phyloP scores from a whole-genome alignment of 2,888 invertebrate genomes.

The Euplagia quadripunctaria region DNA sequence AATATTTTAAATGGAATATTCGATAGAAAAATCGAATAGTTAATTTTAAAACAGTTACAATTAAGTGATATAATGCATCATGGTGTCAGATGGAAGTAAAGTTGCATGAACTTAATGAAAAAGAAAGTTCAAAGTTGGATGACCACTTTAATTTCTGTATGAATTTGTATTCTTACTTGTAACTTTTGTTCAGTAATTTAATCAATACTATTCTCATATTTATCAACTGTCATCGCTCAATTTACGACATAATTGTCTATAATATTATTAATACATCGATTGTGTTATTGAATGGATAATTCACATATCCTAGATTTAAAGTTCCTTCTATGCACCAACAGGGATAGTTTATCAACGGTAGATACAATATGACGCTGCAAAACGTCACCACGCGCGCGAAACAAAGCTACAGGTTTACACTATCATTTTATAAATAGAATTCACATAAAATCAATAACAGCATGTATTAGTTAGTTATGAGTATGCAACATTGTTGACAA shows the following conservation, averaged over 20 bases:
- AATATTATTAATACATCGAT: not conserved
- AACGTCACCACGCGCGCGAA: conserved; percentile 20
- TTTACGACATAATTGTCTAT: not conserved
- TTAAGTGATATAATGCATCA: not conserved
- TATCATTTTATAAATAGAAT: conserved; percentile 45
- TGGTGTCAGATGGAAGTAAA: not conserved
- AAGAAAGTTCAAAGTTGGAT: not conserved
- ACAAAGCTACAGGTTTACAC: conserved; percentile 23
- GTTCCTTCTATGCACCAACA: conserved; percentile 6
- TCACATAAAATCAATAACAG: conserved; percentile 50
- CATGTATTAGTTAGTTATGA: conserved; percentile 44
- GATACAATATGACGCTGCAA: not conserved
- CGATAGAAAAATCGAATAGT: not conserved
- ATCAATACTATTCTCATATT: not conserved
- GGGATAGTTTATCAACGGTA: not conserved
- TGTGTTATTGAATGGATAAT: not conserved
- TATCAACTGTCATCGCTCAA: not conserved
- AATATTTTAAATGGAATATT: no score
- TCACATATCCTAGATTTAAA: conserved; percentile 1
- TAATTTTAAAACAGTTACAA: not conserved
- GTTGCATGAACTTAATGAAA: not conserved
- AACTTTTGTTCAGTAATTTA: not conserved
- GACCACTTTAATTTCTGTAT: not conserved
- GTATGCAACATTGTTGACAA: conserved; percentile 29
- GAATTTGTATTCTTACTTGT: no score